Evolutionary conservation across 2,888 invertebrate genomes (phyloP).

Genomic region (Mesorhabditis belari): DNA sequence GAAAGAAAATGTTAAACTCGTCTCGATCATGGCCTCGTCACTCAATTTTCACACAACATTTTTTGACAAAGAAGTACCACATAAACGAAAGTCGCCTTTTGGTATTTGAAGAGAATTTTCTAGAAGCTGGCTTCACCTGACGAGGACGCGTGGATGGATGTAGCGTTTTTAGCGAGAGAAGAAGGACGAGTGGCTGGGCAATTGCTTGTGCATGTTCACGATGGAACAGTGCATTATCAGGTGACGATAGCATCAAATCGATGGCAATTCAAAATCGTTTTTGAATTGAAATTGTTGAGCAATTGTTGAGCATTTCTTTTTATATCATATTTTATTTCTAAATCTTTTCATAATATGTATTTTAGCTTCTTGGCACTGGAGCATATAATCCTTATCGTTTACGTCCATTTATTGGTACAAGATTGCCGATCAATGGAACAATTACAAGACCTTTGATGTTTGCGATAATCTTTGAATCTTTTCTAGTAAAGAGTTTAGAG

Average conservation of each 20-base stretch:
- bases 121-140: slow-evolving; percentile 75
- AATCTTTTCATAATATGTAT: not conserved
- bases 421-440: slow-evolving; percentile 82
- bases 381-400: slow-evolving; percentile 82
- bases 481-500: too few relatives aligned
- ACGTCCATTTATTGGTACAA: slow-evolving; percentile 80
- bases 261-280: not conserved
- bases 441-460: slow-evolving; percentile 60
- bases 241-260: slow-evolving; percentile 57
- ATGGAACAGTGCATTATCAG: slow-evolving; percentile 79
- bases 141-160: slow-evolving; percentile 87
- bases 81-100: slow-evolving; percentile 3
- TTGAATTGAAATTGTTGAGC: too few relatives aligned
- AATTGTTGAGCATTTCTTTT: too few relatives aligned
- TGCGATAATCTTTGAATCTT: too few relatives aligned
- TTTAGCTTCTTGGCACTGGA: slow-evolving; percentile 63
- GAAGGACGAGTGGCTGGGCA: slow-evolving; percentile 79
- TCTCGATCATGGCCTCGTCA: slow-evolving; percentile 23
- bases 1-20: slow-evolving; percentile 14
- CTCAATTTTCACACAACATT: slow-evolving; percentile 25
- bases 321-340: not conserved
- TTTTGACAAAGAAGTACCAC: slow-evolving; percentile 12
- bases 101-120: slow-evolving; percentile 38
- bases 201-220: slow-evolving; percentile 86
- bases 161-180: slow-evolving; percentile 86